A percentile compares a stretch with the other conserved stretches of the same genome.
These are phyloP conservation scores for Drosophila parthenogenetica DNA, from an alignment of 2,888 invertebrate genomes.

Conservation along the genomic window DNA sequence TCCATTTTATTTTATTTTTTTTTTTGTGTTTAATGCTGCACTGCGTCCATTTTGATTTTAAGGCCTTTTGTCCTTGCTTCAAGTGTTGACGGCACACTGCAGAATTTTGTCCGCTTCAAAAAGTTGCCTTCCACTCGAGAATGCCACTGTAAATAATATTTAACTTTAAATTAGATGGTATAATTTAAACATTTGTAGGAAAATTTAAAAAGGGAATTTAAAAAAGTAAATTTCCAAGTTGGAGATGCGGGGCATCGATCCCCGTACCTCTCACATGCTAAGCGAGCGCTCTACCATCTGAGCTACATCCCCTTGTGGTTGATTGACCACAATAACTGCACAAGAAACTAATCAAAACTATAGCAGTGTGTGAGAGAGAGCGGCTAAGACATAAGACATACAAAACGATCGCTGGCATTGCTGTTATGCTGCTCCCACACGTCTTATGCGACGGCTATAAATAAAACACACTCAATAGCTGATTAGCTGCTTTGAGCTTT, in stretches of 20 bases:
- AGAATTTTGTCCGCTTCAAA: slow-evolving; percentile 21
- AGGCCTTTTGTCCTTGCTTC: slow-evolving; percentile 72
- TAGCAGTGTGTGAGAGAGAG: neutral
- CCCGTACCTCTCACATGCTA: slow-evolving; percentile 85
- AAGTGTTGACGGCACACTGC: slow-evolving; percentile 52
- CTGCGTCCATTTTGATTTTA: slow-evolving; percentile 70
- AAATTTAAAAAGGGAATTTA: slow-evolving; percentile 6
- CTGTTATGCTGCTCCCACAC: slow-evolving; percentile 31
- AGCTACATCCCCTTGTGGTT: slow-evolving; percentile 82
- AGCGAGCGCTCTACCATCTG: slow-evolving; percentile 85
- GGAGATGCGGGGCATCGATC: slow-evolving; percentile 84
- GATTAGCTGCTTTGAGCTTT: slow-evolving; percentile 47
- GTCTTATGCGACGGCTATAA: slow-evolving; percentile 42
- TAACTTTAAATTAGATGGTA: slow-evolving; percentile 35
- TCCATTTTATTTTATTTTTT: slow-evolving; percentile 3
- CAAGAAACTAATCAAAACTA: slow-evolving; percentile 29
- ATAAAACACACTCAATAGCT: slow-evolving; percentile 51
- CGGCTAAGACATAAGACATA: slow-evolving; percentile 8
- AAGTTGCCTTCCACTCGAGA: slow-evolving; percentile 21
- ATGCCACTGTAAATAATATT: slow-evolving; percentile 12
- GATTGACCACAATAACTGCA: neutral
- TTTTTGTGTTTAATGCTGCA: slow-evolving; percentile 64
- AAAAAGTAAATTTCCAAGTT: slow-evolving; percentile 26
- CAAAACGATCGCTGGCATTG: slow-evolving; percentile 26
- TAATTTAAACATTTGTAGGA: neutral